phyloP scores from a whole-genome alignment of 2,113 vertebrate species.

The Pampusana beccarii region DNA sequence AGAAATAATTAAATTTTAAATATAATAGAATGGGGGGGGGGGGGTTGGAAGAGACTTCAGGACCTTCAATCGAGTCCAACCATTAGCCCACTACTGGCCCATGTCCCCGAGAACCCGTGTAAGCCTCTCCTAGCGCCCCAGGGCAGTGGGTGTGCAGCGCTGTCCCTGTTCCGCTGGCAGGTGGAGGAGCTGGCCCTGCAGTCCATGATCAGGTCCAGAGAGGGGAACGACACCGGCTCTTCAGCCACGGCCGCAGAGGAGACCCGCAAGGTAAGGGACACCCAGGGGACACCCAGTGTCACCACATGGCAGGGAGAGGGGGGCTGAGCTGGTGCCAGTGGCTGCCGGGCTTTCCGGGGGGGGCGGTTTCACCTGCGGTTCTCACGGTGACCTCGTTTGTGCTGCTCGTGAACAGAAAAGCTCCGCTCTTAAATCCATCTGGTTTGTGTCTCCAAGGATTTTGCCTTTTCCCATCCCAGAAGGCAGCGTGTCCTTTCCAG shows the following conservation, averaged over 20 bases:
- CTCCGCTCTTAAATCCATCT: neutral
- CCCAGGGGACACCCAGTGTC: neutral
- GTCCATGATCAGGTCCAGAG: conserved; percentile 72
- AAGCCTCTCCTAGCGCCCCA: no score
- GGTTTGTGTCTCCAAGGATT: neutral
- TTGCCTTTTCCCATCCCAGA: neutral
- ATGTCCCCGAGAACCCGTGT: no score
- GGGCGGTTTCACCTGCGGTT: rapidly evolving
- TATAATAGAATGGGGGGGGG: no score
- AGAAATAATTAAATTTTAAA: no score
- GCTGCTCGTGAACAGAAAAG: neutral
- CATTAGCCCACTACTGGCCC: no score
- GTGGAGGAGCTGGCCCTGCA: conserved; percentile 82
- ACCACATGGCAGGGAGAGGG: neutral
- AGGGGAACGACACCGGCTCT: neutral
- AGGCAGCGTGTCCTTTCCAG: neutral
- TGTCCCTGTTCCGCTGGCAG: conserved; percentile 12
- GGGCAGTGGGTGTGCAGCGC: no score
- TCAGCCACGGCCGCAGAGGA: neutral
- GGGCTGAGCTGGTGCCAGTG: rapidly evolving
- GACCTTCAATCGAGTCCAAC: rapidly evolving
- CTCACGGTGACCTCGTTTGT: rapidly evolving
- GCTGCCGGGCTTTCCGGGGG: neutral
- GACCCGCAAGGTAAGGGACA: conserved; percentile 56
- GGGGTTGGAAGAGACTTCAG: no score